Evolutionary conservation across 1,140 invertebrate genomes (phyloP), one percentile per base, ranked within the genome.

Genomic region (Gryllus bimaculatus): DNA sequence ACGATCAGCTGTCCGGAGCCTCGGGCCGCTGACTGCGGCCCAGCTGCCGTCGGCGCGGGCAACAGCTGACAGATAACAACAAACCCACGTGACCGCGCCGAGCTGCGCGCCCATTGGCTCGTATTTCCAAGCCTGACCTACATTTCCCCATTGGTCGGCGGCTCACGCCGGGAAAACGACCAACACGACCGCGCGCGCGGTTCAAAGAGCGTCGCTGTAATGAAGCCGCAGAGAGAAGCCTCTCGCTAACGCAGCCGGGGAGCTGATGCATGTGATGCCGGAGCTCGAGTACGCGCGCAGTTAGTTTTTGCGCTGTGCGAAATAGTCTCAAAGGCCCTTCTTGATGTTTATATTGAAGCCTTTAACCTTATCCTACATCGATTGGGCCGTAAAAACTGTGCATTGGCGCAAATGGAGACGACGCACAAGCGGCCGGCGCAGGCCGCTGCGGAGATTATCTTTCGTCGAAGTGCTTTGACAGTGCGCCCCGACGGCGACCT

Each of bases 11-110:
- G 54, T 77, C 77, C 77, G 82, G 82, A 81, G 75, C 77, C 76
- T 78, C 78, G 48, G 48, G 76, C 78, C 74, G 18, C 75, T n/a
- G n/a, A 26, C 21, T 54, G 10, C 47, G 10, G 26, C 73, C 73
- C 79, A 49, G 47, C 78, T 66, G 48, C 15, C 81, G 82, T 82
- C 66, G 39, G 78, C 75, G 73, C 47, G 48, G 83, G 83, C 84
- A 87, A 88, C 87, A 88, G 87, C 88, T 88, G 87, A 88, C 86
- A 88, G 88, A 89, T 88, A 89, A 89, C 88, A 89, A 89, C 88
- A 89, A 89, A 88, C 82, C 87, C 88, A 89, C 88, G 88, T 88
- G 87, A 88, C 82, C 82, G 82, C 82, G 82, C 54, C 82, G 83
- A 79, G 81, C 81, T 77, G 80, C 80, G 18, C 77, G 75, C 78